Base-by-base conservation (phyloP, 2,888 invertebrate genomes). In the Watsonalla binaria region DNA sequence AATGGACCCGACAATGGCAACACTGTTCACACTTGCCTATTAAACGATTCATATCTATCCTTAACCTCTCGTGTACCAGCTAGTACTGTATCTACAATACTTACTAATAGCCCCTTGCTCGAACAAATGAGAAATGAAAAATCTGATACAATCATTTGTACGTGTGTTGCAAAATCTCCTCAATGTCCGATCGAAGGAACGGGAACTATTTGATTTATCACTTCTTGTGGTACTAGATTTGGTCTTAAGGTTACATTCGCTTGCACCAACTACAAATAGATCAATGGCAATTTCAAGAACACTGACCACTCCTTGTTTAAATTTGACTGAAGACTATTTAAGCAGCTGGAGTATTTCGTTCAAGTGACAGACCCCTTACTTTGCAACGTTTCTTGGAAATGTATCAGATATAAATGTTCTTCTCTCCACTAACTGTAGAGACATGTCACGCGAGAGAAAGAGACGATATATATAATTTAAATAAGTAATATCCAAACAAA, bases 21-120 rank as follows among this genome's bases (percentile, higher is more conserved):
- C 72, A 70, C 69, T 78, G 82, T 84, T 86, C 85, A 87, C 88
- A 87, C 86, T 85, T 80, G 78, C 76, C 83, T 82, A 84, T 86
- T 86, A 79, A 86, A 83, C 82, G 81, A 80, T 83, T 76, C 76
- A 74, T 86, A 86, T 87, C 85, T 80, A 76, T 79, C 72, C 80
- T 76, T 76, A 80, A 80, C 79, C 78, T 78, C 78, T 76, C 74
- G 71, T 72, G 66, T 71, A 64, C 68, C 58, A 67, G 65, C 74
- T 74, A 78, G 76, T 70, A 65, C 68, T 62, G 64, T 24, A 64
- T 66, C 61, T 62, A 70, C 67, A 69, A 72, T 70, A 60, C 63
- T 59, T 58, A 57, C 63, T 68, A 74, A 76, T 74, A 66, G 68
- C 68, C 69, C 66, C 65, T 63, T 63, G 64, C 67, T 60, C 64